Base-by-base conservation (phyloP, 35 echinoderm and acorn worm species). In the Apostichopus japonicus region DNA sequence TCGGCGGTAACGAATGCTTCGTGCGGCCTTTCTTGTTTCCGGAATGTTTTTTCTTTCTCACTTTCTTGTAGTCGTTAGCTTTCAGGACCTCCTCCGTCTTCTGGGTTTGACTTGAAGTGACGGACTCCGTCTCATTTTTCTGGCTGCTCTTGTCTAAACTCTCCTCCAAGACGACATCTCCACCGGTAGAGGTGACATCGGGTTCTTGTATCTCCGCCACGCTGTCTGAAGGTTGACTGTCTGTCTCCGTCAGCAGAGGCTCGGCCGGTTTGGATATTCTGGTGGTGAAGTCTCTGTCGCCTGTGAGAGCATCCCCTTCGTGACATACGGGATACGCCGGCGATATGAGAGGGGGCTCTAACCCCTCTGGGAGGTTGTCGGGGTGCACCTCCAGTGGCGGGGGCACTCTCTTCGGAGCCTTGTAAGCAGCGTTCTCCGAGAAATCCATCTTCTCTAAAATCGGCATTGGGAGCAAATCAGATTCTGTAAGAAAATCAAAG, bases 381-480 rank as follows among this genome's bases (percentile, higher is more conserved):
- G 90, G 77, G 16, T 24, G 56, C 27, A 75, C 71, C 24, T 94
- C 57, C 8, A 94, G 79, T 19, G 88, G 93, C 33, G 77, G 24
- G 16, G 93, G 93, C 19, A 94, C 86, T 79, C 70, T 53, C 33
- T 23, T 67, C 6, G 72, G 51, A 15, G 73, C 11, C 56, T 5
- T 75, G 15, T 23, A 56, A 55, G 17, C 65, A 15, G n/a, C 6
- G 53, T 59, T 56, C 24, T 19, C 53, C 21, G 5, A 51, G 53
- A 77, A 27, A 75, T 90, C 88, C 93, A 94, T 94, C 72, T 91
- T 94, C 93, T 94, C 93, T 44, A 94, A 76, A 73, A 94, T 75
- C 19, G 93, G 93, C 93, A 94, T 94, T 75, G 63, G 92, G 14
- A 72, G 65, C n/a, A 88, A 56, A 67, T 72, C 88, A 57, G 88